phyloP scores from a whole-genome alignment of 1,140 invertebrate genomes.

The Lutraria rhynchaena region DNA sequence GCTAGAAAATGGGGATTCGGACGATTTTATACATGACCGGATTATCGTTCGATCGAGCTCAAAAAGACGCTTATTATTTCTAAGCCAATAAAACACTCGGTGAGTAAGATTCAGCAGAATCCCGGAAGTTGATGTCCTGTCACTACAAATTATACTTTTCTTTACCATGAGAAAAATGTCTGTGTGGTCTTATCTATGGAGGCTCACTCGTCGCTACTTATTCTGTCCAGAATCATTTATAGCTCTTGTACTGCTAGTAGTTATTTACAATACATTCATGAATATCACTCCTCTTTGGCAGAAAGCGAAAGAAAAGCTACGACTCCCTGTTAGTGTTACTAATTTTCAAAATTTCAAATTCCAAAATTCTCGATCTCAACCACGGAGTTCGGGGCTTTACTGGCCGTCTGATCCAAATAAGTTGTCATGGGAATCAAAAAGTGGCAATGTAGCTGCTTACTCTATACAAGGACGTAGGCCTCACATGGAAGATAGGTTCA shows the following conservation, averaged over 20 bases:
- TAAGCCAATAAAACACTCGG: background rate
- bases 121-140: slow-evolving; percentile 34
- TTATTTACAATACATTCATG: slow-evolving; percentile 72
- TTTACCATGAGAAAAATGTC: slow-evolving; percentile 37
- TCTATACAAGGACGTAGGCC: slow-evolving; percentile 93
- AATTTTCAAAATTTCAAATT: background rate
- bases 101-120: slow-evolving; percentile 21
- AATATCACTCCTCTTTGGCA: slow-evolving; percentile 71
- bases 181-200: slow-evolving; percentile 17
- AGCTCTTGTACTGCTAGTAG: slow-evolving; percentile 62
- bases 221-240: slow-evolving; percentile 72
- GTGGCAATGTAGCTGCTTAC: slow-evolving; percentile 90
- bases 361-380: background rate
- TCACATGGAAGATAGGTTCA: slow-evolving; percentile 96
- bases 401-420: slow-evolving; percentile 60
- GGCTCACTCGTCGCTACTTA: slow-evolving; percentile 61
- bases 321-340: slow-evolving; percentile 59
- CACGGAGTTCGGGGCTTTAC: slow-evolving; percentile 10
- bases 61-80: background rate
- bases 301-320: slow-evolving; percentile 66
- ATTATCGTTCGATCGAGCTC: background rate
- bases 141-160: background rate
- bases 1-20: too few relatives aligned
- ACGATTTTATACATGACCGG: too few relatives aligned
- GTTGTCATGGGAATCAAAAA: slow-evolving; percentile 88